Evolutionary conservation across 2,888 invertebrate species (phyloP).

Genomic region (Drosophila cognata): DNA sequence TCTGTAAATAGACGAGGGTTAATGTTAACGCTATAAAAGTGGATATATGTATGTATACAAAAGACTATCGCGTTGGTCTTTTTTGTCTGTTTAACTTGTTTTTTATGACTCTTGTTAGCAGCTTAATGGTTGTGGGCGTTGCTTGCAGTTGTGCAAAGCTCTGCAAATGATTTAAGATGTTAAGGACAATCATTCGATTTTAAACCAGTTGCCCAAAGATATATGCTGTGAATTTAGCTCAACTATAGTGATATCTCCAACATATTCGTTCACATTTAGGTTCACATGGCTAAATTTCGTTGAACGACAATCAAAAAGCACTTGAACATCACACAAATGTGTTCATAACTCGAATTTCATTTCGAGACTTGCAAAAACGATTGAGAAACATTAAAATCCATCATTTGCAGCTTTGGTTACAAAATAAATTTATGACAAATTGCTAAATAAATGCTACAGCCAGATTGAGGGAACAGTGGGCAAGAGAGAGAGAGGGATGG

Average conservation of each 20-base stretch:
- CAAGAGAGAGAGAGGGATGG: no score
- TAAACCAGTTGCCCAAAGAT: background rate
- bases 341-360: conserved; percentile 61
- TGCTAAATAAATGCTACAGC: conserved; percentile 73
- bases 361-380: conserved; percentile 54
- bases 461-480: background rate
- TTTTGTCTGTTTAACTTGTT: conserved; percentile 29
- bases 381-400: conserved; percentile 73
- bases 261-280: background rate
- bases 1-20: conserved; percentile 30
- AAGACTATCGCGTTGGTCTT: conserved; percentile 30
- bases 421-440: conserved; percentile 79
- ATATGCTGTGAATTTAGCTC: no score
- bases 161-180: conserved; percentile 39
- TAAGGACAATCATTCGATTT: background rate
- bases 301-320: conserved; percentile 56
- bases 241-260: background rate
- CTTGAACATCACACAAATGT: conserved; percentile 38
- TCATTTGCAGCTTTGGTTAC: conserved; percentile 78
- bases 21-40: background rate
- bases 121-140: conserved; percentile 13
- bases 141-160: background rate
- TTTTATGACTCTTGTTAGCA: conserved; percentile 55
- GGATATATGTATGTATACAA: conserved; percentile 5
- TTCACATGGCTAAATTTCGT: background rate